A percentile compares a stretch with the other conserved stretches of the same genome.
Evolutionary conservation across 2,888 invertebrate genomes (phyloP).

Genomic region (Acanthosepion esculentum): DNA sequence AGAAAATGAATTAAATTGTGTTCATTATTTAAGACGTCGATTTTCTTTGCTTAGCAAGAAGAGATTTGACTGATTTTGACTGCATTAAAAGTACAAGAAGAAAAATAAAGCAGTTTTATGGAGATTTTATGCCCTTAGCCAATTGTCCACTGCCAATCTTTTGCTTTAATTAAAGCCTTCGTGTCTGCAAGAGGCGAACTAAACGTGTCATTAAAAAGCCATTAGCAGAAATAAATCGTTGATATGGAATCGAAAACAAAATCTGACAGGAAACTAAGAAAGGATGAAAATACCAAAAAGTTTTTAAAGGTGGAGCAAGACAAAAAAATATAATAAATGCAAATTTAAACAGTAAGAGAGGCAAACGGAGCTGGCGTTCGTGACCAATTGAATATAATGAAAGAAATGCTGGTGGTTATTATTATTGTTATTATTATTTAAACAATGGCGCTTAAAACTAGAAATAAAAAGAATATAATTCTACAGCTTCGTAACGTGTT

Average conservation of each 20-base stretch:
- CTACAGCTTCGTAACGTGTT: no score
- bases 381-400: neutral
- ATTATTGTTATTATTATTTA: neutral
- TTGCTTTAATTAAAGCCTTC: constrained; percentile 4
- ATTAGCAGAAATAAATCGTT: constrained; percentile 6
- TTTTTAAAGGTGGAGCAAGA: neutral
- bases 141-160: constrained; percentile 2
- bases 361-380: neutral
- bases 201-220: constrained; percentile 33
- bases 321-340: neutral
- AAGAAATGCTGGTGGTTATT: neutral
- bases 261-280: constrained; percentile 33
- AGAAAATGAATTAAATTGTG: neutral
- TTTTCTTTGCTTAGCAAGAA: neutral
- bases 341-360: neutral
- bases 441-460: no score
- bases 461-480: no score
- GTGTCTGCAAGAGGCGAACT: constrained; percentile 17
- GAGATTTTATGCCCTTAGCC: neutral
- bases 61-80: neutral
- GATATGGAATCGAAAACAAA: constrained; percentile 11
- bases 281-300: neutral
- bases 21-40: neutral
- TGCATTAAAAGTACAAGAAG: neutral
- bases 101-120: neutral